Evolutionary conservation across 2,888 invertebrate genomes (phyloP).

Genomic region (Portevinia maculata): DNA sequence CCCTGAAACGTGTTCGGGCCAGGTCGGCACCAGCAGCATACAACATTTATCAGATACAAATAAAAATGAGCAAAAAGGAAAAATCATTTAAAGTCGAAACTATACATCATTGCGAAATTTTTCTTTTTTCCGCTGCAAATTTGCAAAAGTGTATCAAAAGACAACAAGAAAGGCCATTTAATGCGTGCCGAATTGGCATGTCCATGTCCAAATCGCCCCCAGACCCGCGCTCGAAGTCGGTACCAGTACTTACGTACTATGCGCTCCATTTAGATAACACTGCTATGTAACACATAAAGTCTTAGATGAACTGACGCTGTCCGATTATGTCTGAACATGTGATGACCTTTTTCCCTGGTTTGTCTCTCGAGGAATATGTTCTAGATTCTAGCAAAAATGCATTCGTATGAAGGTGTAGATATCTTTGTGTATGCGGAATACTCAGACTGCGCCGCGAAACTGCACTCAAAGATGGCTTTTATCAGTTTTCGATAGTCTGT

Average conservation of each 20-base stretch:
- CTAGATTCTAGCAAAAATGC: slow-evolving; percentile 44
- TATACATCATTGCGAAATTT: slow-evolving; percentile 30
- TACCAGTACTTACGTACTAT: slow-evolving; percentile 43
- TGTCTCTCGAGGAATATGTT: slow-evolving; percentile 30
- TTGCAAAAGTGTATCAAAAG: slow-evolving; percentile 11
- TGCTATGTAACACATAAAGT: slow-evolving; percentile 47
- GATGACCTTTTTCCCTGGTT: slow-evolving; percentile 33
- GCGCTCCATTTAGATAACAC: slow-evolving; percentile 69
- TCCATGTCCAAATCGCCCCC: slow-evolving; percentile 22
- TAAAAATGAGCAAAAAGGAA: background rate
- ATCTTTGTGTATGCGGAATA: slow-evolving; percentile 4
- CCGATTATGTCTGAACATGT: slow-evolving; percentile 44
- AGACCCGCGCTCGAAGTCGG: slow-evolving; percentile 13
- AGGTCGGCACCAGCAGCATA: slow-evolving; percentile 1
- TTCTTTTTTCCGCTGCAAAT: slow-evolving; percentile 38
- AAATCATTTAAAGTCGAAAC: slow-evolving; percentile 1
- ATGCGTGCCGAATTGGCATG: slow-evolving; percentile 42
- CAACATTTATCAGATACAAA: slow-evolving; percentile 36
- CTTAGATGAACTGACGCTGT: slow-evolving; percentile 56
- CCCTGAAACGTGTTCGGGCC: slow-evolving; percentile 30
- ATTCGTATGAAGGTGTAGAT: slow-evolving; percentile 31
- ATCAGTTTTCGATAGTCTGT: slow-evolving; percentile 53
- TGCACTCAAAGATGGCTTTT: slow-evolving; percentile 45
- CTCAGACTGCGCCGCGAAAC: slow-evolving; percentile 16
- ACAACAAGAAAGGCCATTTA: slow-evolving; percentile 25